Evolutionary conservation across 1,140 invertebrate species (phyloP), one percentile per base, ranked within the genome.

Genomic region (Brachionus angularis): DNA sequence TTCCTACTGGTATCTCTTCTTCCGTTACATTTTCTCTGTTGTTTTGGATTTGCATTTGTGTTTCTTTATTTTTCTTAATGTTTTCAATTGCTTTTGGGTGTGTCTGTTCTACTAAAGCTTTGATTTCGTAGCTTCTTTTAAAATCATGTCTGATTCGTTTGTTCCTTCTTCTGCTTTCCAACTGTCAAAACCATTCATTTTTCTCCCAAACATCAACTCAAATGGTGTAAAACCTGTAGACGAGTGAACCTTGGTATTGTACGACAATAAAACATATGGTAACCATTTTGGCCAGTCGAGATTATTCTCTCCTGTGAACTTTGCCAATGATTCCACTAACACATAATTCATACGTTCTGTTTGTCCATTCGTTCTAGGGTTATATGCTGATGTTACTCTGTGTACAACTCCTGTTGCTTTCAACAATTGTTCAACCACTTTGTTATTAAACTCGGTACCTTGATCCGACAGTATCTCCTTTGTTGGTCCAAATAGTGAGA

Each of bases 391-490:
- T 3, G 76, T 76, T 0, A 39, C 61, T 0, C 76, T 31, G 4
- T 74, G 73, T n/a, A 69, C 67, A 2, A 78, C 62, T n/a, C 70
- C 53, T 18, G 77, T n/a, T 14, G 73, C 42, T 46, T 64, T 73
- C 12, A 42, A 49, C 2, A 77, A 25, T 31, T 77, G 70, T 23
- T 47, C 44, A 50, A 76, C 73, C 2, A 78, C 12, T 1, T 73
- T 44, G 7, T 77, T 79, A 8, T 74, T 76, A 73, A 83, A 84
- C 49, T 81, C 75, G n/a, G 79, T 76, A 29, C 78, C 79, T 72
- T 80, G 79, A 73, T 85, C 83, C 0, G 78, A 77, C 25, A 83
- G 75, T 12, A 83, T 39, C 42, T 75, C 76, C 29, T 78, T 34
- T 14, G 80, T 81, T 42, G 82, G 71, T 25, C 80, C 83, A 64